These are phyloP conservation scores for Chymomyza fuscimana DNA, from an alignment of 2,888 invertebrate genomes.

Conservation along the genomic window DNA sequence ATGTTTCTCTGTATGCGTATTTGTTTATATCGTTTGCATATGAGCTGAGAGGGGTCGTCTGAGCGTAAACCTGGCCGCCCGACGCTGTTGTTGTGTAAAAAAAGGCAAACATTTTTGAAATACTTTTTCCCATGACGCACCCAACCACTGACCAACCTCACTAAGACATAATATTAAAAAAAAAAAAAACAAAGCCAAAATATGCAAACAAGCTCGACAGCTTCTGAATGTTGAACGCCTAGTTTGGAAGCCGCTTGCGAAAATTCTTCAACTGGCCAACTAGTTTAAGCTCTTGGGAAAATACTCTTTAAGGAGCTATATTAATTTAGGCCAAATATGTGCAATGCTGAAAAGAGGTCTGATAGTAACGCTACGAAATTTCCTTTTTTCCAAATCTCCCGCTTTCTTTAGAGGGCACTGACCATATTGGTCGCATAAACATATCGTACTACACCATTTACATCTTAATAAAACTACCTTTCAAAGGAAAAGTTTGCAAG, in stretches of 20 bases:
- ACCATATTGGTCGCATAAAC: too few relatives aligned
- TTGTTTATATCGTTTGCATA: neutral
- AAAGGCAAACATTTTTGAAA: neutral
- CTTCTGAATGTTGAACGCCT: neutral
- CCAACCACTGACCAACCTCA: slow-evolving; percentile 14
- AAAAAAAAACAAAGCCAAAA: neutral
- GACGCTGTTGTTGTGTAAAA: neutral
- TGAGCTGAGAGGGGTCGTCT: neutral
- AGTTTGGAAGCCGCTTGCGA: slow-evolving; percentile 2
- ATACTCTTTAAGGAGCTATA: neutral
- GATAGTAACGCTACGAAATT: too few relatives aligned
- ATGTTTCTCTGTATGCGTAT: neutral
- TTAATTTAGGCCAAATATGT: neutral
- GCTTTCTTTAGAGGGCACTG: too few relatives aligned
- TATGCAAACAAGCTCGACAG: neutral
- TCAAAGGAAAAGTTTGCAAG: too few relatives aligned
- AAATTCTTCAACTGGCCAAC: slow-evolving; percentile 1
- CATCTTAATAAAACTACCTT: too few relatives aligned
- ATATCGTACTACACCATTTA: too few relatives aligned
- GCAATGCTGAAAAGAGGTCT: too few relatives aligned
- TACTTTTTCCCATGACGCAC: slow-evolving; percentile 5
- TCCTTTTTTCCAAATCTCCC: too few relatives aligned
- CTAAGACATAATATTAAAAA: neutral
- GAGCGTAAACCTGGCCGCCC: neutral
- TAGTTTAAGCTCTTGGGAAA: neutral